Base-by-base conservation (phyloP, 2,888 invertebrate species). In the Melanargia galathea region DNA sequence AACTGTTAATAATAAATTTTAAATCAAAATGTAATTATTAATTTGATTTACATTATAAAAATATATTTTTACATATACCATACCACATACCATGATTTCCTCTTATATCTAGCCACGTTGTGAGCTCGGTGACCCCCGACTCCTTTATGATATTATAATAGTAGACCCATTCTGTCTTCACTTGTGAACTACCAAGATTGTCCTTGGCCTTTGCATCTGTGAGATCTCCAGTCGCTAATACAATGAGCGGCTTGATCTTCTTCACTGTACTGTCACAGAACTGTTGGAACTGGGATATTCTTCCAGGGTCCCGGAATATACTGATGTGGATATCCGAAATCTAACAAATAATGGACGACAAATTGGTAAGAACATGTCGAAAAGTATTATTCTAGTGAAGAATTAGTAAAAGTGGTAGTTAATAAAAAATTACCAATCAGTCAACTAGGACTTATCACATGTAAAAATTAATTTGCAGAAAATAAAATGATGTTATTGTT, bases 311-410 rank as follows among this genome's bases (percentile, higher is more conserved):
- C 76, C 94, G 93, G 81, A 96, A 97, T 83, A 95, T 94, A 82
- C 97, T 97, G 67, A 98, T 94, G 81, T 98, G 98, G 70, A 97
- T 93, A 84, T 98, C 98, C 65, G 97, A 95, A 75, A 98, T 95
- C 97, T 97, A 81, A 92, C 22, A 55, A 40, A 38, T 18, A 22
- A 26, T 11, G 16, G 38, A 20, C n/a, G n/a, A n/a, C n/a, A n/a
- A n/a, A n/a, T n/a, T n/a, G n/a, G n/a, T n/a, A n/a, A n/a, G n/a
- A n/a, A n/a, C n/a, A n/a, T n/a, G n/a, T n/a, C n/a, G n/a, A n/a
- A n/a, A n/a, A n/a, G n/a, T n/a, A n/a, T n/a, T n/a, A n/a, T n/a
- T n/a, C n/a, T n/a, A n/a, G n/a, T n/a, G n/a, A n/a, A n/a, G n/a
- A n/a, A n/a, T n/a, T n/a, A n/a, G n/a, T n/a, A n/a, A n/a, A n/a